A percentile compares a stretch with the other conserved stretches of the same genome.
phyloP scores from a whole-genome alignment of 2,113 vertebrate genomes.

The Brachypodius melanocephalos region DNA sequence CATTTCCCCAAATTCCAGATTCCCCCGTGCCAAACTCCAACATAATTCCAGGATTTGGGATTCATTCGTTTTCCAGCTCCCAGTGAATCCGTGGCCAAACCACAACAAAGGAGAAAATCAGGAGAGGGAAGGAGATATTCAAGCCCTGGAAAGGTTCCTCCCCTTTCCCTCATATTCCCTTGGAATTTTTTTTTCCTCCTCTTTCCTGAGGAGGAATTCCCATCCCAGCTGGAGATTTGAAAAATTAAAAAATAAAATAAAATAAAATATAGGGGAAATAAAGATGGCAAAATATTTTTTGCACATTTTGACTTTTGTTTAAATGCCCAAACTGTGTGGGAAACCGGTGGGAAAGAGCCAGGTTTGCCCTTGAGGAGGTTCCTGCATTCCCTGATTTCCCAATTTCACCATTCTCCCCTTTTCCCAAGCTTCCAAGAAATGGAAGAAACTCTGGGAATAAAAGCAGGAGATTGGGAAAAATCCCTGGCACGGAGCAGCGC shows the following conservation, averaged over 20 bases:
- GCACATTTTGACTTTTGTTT: background rate
- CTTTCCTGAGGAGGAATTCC: background rate
- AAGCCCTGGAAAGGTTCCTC: background rate
- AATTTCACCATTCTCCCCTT: background rate
- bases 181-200: background rate
- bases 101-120: background rate
- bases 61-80: fast-evolving
- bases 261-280: background rate
- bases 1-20: background rate
- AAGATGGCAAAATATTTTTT: background rate
- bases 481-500: fast-evolving
- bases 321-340: too few species aligned
- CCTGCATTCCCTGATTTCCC: background rate
- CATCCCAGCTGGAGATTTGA: background rate
- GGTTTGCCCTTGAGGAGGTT: too few species aligned
- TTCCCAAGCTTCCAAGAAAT: fast-evolving
- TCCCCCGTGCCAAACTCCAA: background rate
- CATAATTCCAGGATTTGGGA: background rate
- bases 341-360: background rate
- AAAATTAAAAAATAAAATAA: background rate
- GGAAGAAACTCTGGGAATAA: background rate
- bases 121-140: background rate
- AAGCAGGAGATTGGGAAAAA: fast-evolving
- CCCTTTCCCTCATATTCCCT: background rate
- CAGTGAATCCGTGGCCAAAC: background rate